Evolutionary conservation across 2,888 invertebrate species (phyloP), one percentile per base, ranked within the genome.

Genomic region (Tenthredo amoena): DNA sequence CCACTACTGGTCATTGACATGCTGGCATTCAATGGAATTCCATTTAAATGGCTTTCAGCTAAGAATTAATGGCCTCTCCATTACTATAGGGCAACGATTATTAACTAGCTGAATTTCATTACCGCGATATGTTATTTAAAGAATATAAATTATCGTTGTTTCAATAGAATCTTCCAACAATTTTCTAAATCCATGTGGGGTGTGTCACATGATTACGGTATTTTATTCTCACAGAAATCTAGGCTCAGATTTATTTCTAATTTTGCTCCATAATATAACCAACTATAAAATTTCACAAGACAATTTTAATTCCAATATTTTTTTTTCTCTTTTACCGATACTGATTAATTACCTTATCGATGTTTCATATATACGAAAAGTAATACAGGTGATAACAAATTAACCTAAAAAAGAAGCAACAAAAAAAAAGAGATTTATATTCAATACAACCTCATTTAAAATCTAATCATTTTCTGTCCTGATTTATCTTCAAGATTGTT

Each of bases 1-100:
- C 90, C 88, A 88, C 90, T 89, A 90, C 88, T 92, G 92, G 92
- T 92, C 92, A 91, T 92, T 92, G 92, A 92, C 92, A 92, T 91
- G 91, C 88, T 91, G 90, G 90, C 90, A 89, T 81, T 81, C 81
- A 81, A 81, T 81, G 58, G 62, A 81, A 81, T 81, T 81, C 62
- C 81, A 81, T 81, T 62, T 81, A 81, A 81, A 81, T 81, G 18
- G n/a, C 81, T 62, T 81, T 62, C 1, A 58, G 37, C n/a, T 15
- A 21, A 15, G 62, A 40, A 62, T 43, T 62, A 81, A 81, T 81
- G 12, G 15, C 34, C 77, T 68, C 18, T 68, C 43, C 7, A 10
- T 43, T 40, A 74, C 43, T 43, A 43, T 10, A 21, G 21, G n/a
- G 10, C 40, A 43, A 31, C 77, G 68, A 68, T 34, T 68, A 9